A percentile compares a stretch with the other conserved stretches of the same genome.
These are phyloP conservation scores for Melanargia galathea DNA, from an alignment of 2,888 invertebrate species.

Conservation along the genomic window DNA sequence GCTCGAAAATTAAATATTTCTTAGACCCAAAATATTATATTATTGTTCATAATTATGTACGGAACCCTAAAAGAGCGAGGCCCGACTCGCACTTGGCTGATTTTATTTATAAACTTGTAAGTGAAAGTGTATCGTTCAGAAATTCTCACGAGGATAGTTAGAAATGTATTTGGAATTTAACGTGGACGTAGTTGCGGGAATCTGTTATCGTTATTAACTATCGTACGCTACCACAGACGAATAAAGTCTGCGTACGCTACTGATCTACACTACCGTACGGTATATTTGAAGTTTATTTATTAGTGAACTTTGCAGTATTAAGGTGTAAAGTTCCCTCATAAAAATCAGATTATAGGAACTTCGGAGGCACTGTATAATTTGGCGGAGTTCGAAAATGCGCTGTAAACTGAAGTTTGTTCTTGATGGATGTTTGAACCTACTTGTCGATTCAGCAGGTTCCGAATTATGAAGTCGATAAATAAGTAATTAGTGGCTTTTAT, in stretches of 20 bases:
- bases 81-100: too few relatives aligned
- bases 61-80: too few relatives aligned
- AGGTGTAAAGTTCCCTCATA: slow-evolving; percentile 38
- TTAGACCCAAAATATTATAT: too few relatives aligned
- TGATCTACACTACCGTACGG: neutral
- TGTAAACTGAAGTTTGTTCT: slow-evolving; percentile 24
- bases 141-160: too few relatives aligned
- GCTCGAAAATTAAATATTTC: too few relatives aligned
- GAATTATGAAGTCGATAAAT: slow-evolving; percentile 12
- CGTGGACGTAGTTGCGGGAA: too few relatives aligned
- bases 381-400: slow-evolving; percentile 26
- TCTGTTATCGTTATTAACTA: too few relatives aligned
- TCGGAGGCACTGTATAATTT: slow-evolving; percentile 30
- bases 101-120: too few relatives aligned
- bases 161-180: too few relatives aligned
- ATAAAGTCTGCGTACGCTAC: neutral
- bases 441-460: slow-evolving; percentile 1
- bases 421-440: slow-evolving; percentile 8
- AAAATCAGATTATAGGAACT: slow-evolving; percentile 39
- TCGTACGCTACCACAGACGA: too few relatives aligned
- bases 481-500: neutral
- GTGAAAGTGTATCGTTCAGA: too few relatives aligned
- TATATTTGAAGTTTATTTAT: slow-evolving; percentile 37
- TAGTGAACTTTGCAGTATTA: slow-evolving; percentile 36
- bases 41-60: too few relatives aligned